Evolutionary conservation across 2,888 invertebrate genomes (phyloP), one percentile per base, ranked within the genome.

Genomic region (Heliconius sara): DNA sequence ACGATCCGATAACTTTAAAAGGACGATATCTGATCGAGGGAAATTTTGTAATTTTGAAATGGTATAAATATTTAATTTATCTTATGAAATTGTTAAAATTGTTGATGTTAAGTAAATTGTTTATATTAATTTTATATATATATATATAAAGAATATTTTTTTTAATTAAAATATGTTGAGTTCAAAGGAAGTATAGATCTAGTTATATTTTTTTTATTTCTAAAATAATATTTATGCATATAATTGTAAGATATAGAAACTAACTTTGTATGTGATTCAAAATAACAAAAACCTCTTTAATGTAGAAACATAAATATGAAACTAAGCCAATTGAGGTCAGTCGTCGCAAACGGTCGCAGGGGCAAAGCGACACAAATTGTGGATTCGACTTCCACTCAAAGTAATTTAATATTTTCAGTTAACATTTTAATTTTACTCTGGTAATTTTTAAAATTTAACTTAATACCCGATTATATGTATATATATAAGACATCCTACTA

Each of bases 1-100:
- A 85, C 85, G 86, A 87, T 85, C 86, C 85, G 85, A 83, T 87
- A 89, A 88, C 86, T 86, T 89, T 87, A 85, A 85, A 71, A 70
- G 70, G 80, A 76, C 81, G 81, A 83, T 83, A 83, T 83, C 77
- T 63, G 65, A 47, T 57, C 22, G 47, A 6, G 74, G 16, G 76
- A 68, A 57, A 66, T 76, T 39, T 57, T 57, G 67, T 68, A 13
- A 57, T 5, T 52, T 73, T 66, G 30, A 52, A 63, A 75, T 72
- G 16, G 66, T 73, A 66, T 67, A 72, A 57, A 72, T 72, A 52
- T 43, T 43, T 43, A n/a, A 6, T 39, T 22, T 12, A 12, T 10
- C 6, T 13, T 5, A 5, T 10, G 43, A 7, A 16, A 68, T 25
- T n/a, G 10, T 68, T 25, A n/a, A n/a, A 68, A 27, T 30, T 34